These are phyloP conservation scores for Ophioderma brevispina DNA, from an alignment of 35 echinoderm and acorn worm genomes.

Conservation along the genomic window DNA sequence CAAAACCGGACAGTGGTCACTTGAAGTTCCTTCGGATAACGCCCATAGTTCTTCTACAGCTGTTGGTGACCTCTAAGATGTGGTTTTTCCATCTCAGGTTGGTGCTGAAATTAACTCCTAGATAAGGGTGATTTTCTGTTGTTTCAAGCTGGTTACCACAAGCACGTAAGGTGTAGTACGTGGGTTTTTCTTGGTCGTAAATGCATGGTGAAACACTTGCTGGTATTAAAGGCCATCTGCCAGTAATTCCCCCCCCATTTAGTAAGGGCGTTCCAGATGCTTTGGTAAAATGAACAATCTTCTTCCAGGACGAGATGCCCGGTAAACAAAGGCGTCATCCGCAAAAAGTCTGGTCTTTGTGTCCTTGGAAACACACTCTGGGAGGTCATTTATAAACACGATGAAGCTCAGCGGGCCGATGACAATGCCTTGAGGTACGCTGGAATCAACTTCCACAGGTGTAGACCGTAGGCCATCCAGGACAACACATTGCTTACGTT, in stretches of 20 bases:
- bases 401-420: conserved; percentile 64
- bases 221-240: not conserved
- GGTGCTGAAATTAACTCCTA: too few species aligned
- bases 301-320: not conserved
- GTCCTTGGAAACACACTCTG: not conserved
- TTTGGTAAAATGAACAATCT: not conserved
- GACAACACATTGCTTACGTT: conserved; percentile 39
- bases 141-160: not conserved
- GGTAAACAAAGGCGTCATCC: not conserved
- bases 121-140: too few species aligned
- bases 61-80: too few species aligned
- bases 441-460: conserved; percentile 6
- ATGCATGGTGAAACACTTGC: not conserved
- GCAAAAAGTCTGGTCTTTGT: not conserved
- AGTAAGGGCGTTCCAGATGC: not conserved
- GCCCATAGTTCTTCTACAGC: too few species aligned
- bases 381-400: conserved; percentile 33
- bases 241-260: not conserved
- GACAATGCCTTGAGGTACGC: conserved; percentile 74
- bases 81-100: too few species aligned
- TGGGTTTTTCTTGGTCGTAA: not conserved
- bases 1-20: too few species aligned
- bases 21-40: too few species aligned
- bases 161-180: not conserved
- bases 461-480: conserved; percentile 39